Conservation (phyloP, 2,113 vertebrate genomes). For the Xenopus tropicalis region DNA sequence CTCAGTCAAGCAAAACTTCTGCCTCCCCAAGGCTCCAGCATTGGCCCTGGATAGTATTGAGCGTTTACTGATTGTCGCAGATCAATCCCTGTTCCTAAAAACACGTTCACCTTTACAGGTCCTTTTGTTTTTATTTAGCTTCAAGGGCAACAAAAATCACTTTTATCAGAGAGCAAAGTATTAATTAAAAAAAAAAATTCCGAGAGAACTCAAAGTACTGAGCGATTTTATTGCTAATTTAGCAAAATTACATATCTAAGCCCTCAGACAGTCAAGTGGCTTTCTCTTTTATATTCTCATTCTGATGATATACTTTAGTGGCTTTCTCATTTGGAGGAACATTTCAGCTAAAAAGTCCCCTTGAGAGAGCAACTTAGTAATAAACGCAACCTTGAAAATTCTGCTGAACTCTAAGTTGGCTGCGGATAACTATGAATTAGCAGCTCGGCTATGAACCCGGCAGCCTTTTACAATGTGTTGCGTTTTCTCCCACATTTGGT, state of each 20-base stretch:
- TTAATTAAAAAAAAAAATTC: background rate
- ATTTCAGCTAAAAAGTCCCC: background rate
- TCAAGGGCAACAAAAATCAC: conserved; percentile 11
- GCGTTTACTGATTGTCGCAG: background rate
- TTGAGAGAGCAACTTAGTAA: background rate
- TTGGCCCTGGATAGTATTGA: conserved; percentile 22
- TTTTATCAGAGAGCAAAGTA: background rate
- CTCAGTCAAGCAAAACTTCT: conserved; percentile 8
- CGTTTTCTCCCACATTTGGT: background rate
- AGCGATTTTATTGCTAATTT: background rate
- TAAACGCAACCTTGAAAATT: background rate
- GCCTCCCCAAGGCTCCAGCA: conserved; percentile 5
- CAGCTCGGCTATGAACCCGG: background rate
- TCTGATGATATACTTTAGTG: background rate
- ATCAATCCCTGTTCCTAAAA: conserved; percentile 28
- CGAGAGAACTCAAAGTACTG: background rate
- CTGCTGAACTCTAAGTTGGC: background rate
- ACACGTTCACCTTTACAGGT: conserved; percentile 10
- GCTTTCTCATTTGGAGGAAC: background rate
- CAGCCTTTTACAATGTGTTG: background rate
- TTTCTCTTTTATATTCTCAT: conserved; percentile 2
- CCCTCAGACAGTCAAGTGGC: background rate
- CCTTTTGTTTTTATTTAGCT: conserved; percentile 16
- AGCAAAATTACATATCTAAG: background rate
- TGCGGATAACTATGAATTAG: background rate